Base-by-base conservation (phyloP, 2,888 invertebrate genomes). In the Melangyna quadrimaculata region DNA sequence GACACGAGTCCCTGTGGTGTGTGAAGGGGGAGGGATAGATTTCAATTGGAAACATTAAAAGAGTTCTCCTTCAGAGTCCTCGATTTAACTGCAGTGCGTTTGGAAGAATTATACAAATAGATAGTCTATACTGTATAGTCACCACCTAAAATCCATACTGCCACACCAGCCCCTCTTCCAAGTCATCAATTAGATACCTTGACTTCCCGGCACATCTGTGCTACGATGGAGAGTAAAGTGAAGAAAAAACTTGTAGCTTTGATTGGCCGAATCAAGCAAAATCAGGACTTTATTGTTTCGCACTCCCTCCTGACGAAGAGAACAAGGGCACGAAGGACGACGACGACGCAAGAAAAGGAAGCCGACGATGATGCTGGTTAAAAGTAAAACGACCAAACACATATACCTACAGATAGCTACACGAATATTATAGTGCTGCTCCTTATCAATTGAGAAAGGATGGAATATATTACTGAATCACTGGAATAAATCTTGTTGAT, bases 191-290 rank as follows among this genome's bases (percentile, higher is more conserved):
- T 86, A 81, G 43, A 74, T 67, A 71, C 80, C 80, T 86, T 73
- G 69, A 35, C 63, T 86, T 65, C 35, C 35, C 43, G 67, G 65
- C 71, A 72, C 32, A 72, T 67, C 67, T 43, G 69, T 61, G 29
- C 69, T 40, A 75, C 45, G 57, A 35, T 67, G 51, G 61, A 72
- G 75, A 45, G 27, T 29, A 57, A 70, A 29, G 43, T 14, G 63
- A 77, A 70, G 73, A 78, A 73, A 71, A 77, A 86, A 86, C 86
- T 86, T 80, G 80, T 81, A 84, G 83, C 89, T 90, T 90, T 92
- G 92, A 92, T 92, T 92, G 92, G 92, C 91, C 90, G 91, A 92
- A 92, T 92, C 91, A 91, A 89, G 78, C 88, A 89, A 90, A 91
- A 90, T 90, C 92, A 92, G 91, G 89, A 89, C 88, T 88, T 88